phyloP scores from a whole-genome alignment of 2,113 vertebrate species.

The Pygoscelis adeliae region DNA sequence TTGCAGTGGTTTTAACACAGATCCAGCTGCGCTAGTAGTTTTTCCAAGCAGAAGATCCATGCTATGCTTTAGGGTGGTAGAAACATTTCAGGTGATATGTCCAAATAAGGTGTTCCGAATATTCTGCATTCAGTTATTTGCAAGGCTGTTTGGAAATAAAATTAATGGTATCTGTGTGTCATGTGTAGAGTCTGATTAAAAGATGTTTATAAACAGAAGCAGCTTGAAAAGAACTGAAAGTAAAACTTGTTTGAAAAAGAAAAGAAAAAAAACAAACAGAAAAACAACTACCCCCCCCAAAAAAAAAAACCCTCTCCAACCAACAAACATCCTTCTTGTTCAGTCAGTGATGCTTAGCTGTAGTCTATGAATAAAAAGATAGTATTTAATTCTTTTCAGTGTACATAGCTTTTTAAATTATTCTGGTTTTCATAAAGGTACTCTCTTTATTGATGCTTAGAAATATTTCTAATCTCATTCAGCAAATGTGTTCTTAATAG shows the following conservation, averaged over 20 bases:
- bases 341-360: neutral
- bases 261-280: neutral
- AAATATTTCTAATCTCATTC: neutral
- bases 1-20: neutral
- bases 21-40: neutral
- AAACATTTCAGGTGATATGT: neutral
- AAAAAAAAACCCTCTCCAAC: neutral
- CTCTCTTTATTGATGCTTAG: neutral
- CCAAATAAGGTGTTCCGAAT: neutral
- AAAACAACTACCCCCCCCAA: neutral
- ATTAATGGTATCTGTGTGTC: neutral
- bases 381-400: neutral
- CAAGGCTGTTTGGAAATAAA: neutral
- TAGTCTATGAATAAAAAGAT: neutral
- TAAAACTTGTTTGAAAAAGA: neutral
- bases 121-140: neutral
- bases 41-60: neutral
- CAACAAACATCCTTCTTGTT: neutral
- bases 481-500: neutral
- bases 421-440: neutral
- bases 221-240: neutral
- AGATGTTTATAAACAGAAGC: neutral
- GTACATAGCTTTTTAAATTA: neutral
- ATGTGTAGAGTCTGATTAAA: neutral
- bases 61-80: neutral